Base-by-base conservation (phyloP, 1,140 invertebrate species). In the Mizuhopecten yessoensis region DNA sequence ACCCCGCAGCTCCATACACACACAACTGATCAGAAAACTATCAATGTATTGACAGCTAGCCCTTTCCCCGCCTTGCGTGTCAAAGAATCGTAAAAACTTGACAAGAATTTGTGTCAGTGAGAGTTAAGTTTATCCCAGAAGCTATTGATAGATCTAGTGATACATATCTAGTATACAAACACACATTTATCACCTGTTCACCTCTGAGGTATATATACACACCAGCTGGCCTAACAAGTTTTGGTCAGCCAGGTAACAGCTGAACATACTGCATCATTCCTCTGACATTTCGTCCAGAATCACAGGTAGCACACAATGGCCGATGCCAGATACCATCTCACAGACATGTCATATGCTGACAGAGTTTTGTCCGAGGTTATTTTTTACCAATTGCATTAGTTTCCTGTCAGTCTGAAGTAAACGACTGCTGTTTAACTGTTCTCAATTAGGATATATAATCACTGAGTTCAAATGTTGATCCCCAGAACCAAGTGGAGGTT, bases 61-160 rank as follows among this genome's bases (percentile, higher is more conserved):
- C 5, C 57, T 75, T 75, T 75, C 57, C 57, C 57, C 23, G 57
- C 57, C 57, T 75, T 75, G 57, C 57, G 57, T 75, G 57, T 75
- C 20, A n/a, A 75, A 75, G n/a, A 75, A 75, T 75, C 57, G 57
- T 75, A 75, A 75, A n/a, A 75, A 75, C 29, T 75, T 75, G 57
- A 75, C 57, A 75, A 75, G 57, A 75, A 75, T 75, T 75, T 75
- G 57, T 75, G 57, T 75, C 23, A 75, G 57, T 75, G 57, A 45
- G 42, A 45, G 42, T 39, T 39, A 39, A 39, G 36, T 75, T 75
- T n/a, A 75, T 75, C 57, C 57, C 57, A 75, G 57, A 75, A 75
- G 57, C 9, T 75, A 75, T 75, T 75, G 57, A 75, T 75, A 75
- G 57, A 75, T 75, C 0, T 75, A 75, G 57, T 75, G 57, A 75